Evolutionary conservation across 2,888 invertebrate genomes (phyloP), one percentile per base, ranked within the genome.

Genomic region (Mythimna vitellina): DNA sequence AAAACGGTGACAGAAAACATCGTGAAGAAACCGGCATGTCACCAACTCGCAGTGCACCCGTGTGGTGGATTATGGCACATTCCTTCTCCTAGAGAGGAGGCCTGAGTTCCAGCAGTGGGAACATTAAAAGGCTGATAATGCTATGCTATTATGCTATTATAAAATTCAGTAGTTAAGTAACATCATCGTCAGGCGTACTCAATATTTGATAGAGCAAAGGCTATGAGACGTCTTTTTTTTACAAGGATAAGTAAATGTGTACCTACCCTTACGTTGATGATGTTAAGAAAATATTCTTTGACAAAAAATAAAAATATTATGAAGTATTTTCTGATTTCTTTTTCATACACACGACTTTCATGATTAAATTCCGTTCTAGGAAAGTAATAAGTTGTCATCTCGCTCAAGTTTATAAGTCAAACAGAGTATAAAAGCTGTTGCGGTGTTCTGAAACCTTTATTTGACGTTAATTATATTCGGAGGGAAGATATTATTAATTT

Each of bases 321-420:
- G 53, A 65, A 54, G 46, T 68, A 68, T 68, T 62, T 68, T 80
- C 38, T 56, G 38, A 62, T 75, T 69, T 75, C 42, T 56, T 66
- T 75, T 70, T 66, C 51, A 49, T 80, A 49, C 22, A 65, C 57
- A 65, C 35, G 35, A 64, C 35, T 42, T 56, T n/a, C 58, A 38
- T 76, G 76, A 76, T 76, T 66, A 60, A 65, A 70, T 78, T 76
- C 56, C 51, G 12, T 70, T 78, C 76, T 60, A 46, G 38, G 51
- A 69, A 75, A 63, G 69, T 25, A 56, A 29, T 9, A 80, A 63
- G 62, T 70, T 63, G 32, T 51, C 63, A 35, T 70, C 10, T 66
- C n/a, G 22, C 10, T 60, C 14, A 46, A 78, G n/a, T 64, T 76
- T 60, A 17, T 56, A 68, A 60, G 58, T 60, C 29, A 46, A 80